These are phyloP conservation scores for Trachelus tabidus DNA, from an alignment of 2,888 invertebrate genomes.

Conservation along the genomic window DNA sequence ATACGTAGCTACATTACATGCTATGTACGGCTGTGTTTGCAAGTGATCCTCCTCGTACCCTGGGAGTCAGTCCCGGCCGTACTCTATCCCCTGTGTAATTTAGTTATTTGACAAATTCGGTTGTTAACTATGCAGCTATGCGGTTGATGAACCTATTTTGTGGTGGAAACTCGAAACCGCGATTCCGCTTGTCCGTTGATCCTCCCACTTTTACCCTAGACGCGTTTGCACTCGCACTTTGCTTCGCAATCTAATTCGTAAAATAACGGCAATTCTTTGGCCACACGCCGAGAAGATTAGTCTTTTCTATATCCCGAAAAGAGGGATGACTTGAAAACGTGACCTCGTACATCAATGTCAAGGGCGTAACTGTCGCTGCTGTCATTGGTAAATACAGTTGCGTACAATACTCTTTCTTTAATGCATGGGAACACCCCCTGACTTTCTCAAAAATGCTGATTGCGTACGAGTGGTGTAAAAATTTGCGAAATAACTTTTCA, in stretches of 20 bases:
- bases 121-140: conserved; percentile 42
- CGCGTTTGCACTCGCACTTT: not conserved
- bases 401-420: not conserved
- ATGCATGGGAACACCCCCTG: not conserved
- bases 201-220: not conserved
- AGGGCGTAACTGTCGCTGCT: not conserved
- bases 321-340: not conserved
- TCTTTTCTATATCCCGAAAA: not conserved
- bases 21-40: not conserved
- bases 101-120: conserved; percentile 53
- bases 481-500: not conserved
- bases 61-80: not conserved
- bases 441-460: not conserved
- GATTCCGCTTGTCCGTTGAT: not conserved
- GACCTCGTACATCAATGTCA: not conserved
- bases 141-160: conserved; percentile 42
- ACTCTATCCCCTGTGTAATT: conserved; percentile 34
- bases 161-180: conserved; percentile 36
- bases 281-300: not conserved
- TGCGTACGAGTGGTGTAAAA: not conserved
- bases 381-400: not conserved
- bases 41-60: conserved; percentile 1
- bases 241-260: not conserved
- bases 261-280: not conserved
- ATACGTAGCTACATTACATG: conserved; percentile 11